phyloP scores from a whole-genome alignment of 30 jellyfish, hydroid and myxozoan species.

The Pelagia noctiluca region DNA sequence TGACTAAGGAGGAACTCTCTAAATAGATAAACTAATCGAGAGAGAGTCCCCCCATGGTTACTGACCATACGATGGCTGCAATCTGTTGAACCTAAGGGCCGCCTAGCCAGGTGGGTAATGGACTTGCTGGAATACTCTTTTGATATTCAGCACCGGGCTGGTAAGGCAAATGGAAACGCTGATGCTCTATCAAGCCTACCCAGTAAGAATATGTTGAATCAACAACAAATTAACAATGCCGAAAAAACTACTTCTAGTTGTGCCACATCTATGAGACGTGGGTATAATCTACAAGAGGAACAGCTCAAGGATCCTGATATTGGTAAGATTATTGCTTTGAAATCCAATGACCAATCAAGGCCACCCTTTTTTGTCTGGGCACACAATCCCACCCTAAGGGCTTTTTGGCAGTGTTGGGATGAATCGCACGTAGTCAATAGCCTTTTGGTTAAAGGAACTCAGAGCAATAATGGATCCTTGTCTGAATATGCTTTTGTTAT shows the following conservation, averaged over 20 bases:
- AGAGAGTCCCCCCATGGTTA: no score
- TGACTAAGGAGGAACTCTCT: no score
- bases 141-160: constrained; percentile 19
- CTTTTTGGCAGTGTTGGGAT: constrained; percentile 36
- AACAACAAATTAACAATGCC: neutral
- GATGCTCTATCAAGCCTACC: constrained; percentile 69
- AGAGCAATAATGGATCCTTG: neutral
- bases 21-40: no score
- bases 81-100: constrained; percentile 46
- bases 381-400: neutral
- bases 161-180: constrained; percentile 60
- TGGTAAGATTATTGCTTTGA: no score
- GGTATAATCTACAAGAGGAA: neutral
- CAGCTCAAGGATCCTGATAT: neutral
- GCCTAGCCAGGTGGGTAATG: constrained; percentile 55
- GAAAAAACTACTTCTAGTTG: neutral
- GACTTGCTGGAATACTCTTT: constrained; percentile 19
- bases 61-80: constrained; percentile 45
- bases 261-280: constrained; percentile 15
- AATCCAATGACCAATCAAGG: neutral
- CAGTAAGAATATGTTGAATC: neutral
- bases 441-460: neutral
- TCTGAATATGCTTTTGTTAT: constrained; percentile 52
- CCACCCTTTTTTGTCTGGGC: constrained; percentile 18
- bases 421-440: neutral